Evolutionary conservation across 2,113 vertebrate genomes (phyloP), one percentile per base, ranked within the genome.

Genomic region (Alligator mississippiensis): DNA sequence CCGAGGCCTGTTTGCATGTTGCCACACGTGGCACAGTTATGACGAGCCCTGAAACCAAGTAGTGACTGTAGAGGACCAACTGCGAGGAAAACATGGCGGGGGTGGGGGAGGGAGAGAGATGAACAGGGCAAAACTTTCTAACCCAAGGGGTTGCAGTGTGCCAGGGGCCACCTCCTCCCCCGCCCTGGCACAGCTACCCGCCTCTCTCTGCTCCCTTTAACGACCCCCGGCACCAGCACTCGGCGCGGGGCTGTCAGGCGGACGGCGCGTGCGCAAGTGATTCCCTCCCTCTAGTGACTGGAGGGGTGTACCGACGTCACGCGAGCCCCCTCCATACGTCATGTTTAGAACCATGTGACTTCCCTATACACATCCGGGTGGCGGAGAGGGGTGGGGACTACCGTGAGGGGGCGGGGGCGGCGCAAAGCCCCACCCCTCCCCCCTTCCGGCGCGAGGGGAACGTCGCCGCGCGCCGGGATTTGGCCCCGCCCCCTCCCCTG

Each of bases 321-420:
- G 25, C 14, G 9, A 18, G 10, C 5, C 2, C 2, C 8, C 5
- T 19, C 6, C 38, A 5, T 12, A 14, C 7, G 38, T 30, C 61
- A 22, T 47, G 22, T 34, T 58, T 77, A 6, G 6, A 14, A n/a
- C 57, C 84, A 57, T 62, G 62, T 77, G 84, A 55, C 70, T 24
- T 2, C 38, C 27, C 25, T 4, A 14, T 13, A 1, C 30, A 94
- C 90, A 96, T 95, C 96, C 96, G 96, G 96, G 96, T 38, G 55
- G 80, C n/a, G 68, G 63, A 57, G 80, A 30, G 88, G 57, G 55
- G 57, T 7, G 27, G 2, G 11, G 24, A n/a, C n/a, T 19, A 60
- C 81, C 13, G 92, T 86, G 77, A 17, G 61, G 55, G 54, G 63
- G 80, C 60, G 91, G 77, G 80, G 80, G 86, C 80, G 25, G 93